Percentiles rank a stretch among this genome's conserved stretches.
Evolutionary conservation across 2,888 invertebrate genomes (phyloP).

Genomic region (Zygaena filipendulae): DNA sequence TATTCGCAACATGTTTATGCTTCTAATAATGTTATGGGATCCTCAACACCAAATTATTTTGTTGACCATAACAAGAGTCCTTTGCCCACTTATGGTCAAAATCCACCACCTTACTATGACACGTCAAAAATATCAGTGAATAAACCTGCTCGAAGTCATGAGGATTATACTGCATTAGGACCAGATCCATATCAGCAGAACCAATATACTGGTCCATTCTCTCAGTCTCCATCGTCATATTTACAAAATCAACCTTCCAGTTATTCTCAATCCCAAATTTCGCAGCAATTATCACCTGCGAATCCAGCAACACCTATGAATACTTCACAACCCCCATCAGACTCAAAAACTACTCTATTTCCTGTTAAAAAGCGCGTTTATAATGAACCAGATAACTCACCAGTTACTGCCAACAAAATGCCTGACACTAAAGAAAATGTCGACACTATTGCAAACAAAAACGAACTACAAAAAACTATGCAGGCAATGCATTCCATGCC

Average conservation of each 20-base stretch:
- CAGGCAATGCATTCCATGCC: slow-evolving; percentile 27
- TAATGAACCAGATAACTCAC: slow-evolving; percentile 51
- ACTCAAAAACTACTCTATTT: slow-evolving; percentile 54
- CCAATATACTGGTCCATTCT: slow-evolving; percentile 49
- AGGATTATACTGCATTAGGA: slow-evolving; percentile 64
- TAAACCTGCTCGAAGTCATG: slow-evolving; percentile 61
- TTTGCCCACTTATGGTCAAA: slow-evolving; percentile 49
- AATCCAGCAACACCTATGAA: slow-evolving; percentile 22
- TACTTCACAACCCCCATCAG: slow-evolving; percentile 28
- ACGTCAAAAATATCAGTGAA: slow-evolving; percentile 58
- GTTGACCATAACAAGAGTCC: slow-evolving; percentile 58
- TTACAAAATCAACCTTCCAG: slow-evolving; percentile 37
- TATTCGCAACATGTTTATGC: slow-evolving; percentile 60
- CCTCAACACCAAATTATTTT: slow-evolving; percentile 50
- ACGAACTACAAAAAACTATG: slow-evolving; percentile 33
- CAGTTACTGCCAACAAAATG: slow-evolving; percentile 31
- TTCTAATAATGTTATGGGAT: slow-evolving; percentile 37
- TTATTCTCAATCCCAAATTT: slow-evolving; percentile 37
- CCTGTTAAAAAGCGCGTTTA: slow-evolving; percentile 74
- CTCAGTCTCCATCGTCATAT: slow-evolving; percentile 45
- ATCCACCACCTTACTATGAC: slow-evolving; percentile 71
- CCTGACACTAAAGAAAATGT: slow-evolving; percentile 29
- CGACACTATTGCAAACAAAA: slow-evolving; percentile 24
- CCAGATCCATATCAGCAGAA: slow-evolving; percentile 66
- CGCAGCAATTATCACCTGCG: slow-evolving; percentile 31